Evolutionary conservation across 2,113 vertebrate species (phyloP).

Genomic region (Atractosteus spatula): DNA sequence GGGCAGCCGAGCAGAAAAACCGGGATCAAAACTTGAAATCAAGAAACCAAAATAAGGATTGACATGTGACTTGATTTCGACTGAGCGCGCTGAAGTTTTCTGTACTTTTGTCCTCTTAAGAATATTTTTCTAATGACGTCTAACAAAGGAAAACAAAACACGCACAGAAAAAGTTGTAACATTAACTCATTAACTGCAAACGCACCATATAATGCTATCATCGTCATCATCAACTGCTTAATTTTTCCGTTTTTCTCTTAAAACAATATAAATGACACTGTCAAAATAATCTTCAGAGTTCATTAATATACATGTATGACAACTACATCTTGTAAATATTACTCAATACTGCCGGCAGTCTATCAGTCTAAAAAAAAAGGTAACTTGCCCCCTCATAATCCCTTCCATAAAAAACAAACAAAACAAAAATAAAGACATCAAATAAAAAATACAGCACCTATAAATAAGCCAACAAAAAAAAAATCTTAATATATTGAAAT

Average conservation of each 20-base stretch:
- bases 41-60: background rate
- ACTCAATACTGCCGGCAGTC: slow-evolving; percentile 99
- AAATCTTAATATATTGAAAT: slow-evolving; percentile 81
- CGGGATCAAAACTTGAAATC: background rate
- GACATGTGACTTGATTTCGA: background rate
- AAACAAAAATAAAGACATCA: slow-evolving; percentile 80
- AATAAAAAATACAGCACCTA: slow-evolving; percentile 97
- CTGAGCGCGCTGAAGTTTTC: slow-evolving; percentile 10
- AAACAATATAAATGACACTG: slow-evolving; percentile 85
- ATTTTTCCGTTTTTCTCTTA: slow-evolving; percentile 51
- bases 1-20: background rate
- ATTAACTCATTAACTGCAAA: slow-evolving; percentile 76
- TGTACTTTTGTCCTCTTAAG: slow-evolving; percentile 14
- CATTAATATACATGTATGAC: slow-evolving; percentile 97
- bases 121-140: slow-evolving; percentile 10
- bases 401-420: slow-evolving; percentile 85
- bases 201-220: slow-evolving; percentile 80
- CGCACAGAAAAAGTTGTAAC: slow-evolving; percentile 4
- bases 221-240: slow-evolving; percentile 40
- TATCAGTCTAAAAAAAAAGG: slow-evolving; percentile 89
- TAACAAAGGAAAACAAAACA: slow-evolving; percentile 4
- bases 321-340: slow-evolving; percentile 98
- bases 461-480: slow-evolving; percentile 94
- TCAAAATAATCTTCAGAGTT: slow-evolving; percentile 83
- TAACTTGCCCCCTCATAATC: slow-evolving; percentile 94